Conservation (phyloP, 2,797 vertebrate genomes). For the Macropus fuliginosus region DNA sequence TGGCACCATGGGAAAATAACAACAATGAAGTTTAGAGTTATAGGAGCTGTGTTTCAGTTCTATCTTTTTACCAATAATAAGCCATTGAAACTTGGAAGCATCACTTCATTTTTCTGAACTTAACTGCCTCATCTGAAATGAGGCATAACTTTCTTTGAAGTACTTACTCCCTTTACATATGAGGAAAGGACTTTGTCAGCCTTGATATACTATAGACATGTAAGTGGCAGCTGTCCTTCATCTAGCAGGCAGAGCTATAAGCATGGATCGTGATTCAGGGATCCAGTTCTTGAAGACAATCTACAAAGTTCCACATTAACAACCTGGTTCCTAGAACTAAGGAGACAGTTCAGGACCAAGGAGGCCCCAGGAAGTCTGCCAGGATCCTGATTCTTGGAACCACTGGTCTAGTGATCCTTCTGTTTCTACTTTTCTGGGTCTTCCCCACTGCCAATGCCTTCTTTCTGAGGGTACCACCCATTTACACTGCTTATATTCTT, state of each 20-base stretch:
- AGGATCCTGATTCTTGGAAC: not conserved
- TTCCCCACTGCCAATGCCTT: not conserved
- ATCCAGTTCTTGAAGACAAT: not conserved
- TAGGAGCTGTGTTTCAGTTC: not conserved
- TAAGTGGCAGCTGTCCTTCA: not conserved
- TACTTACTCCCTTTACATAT: not conserved
- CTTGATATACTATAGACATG: not conserved
- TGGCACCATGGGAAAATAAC: not conserved
- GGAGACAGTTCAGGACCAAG: not conserved
- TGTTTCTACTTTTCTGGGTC: not conserved
- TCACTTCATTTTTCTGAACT: not conserved
- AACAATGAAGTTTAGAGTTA: not conserved
- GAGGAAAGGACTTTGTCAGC: not conserved
- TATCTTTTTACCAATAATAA: not conserved
- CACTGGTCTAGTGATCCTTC: not conserved
- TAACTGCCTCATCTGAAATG: not conserved
- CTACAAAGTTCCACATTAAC: not conserved
- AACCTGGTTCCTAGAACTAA: not conserved
- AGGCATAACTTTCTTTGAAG: not conserved
- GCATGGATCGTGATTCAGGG: not conserved
- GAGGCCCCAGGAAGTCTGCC: not conserved
- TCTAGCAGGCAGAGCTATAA: not conserved
- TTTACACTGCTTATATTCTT: not conserved
- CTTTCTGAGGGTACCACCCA: not conserved
- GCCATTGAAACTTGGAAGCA: not conserved